These are phyloP conservation scores for Altica lythri DNA, from an alignment of 2,888 invertebrate genomes.

Conservation along the genomic window DNA sequence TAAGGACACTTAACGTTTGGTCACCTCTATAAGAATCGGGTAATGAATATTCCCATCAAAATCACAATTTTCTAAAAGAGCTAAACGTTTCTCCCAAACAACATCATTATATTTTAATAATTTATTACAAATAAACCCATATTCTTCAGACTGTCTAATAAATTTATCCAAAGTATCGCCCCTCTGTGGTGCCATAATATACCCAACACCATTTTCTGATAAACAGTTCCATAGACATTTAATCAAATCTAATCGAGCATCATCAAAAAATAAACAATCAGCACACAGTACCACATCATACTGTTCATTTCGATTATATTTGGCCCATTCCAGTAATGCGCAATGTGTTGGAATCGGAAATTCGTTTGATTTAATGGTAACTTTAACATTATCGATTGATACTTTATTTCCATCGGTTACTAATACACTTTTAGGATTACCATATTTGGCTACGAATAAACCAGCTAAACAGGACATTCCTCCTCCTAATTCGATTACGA, in stretches of 20 bases:
- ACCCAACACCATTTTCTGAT: slow-evolving; percentile 65
- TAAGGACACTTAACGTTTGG: slow-evolving; percentile 59
- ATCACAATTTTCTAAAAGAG: slow-evolving; percentile 63
- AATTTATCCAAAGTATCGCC: slow-evolving; percentile 74
- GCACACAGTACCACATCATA: slow-evolving; percentile 78
- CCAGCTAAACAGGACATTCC: slow-evolving; percentile 86
- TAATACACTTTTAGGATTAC: slow-evolving; percentile 66
- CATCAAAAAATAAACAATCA: slow-evolving; percentile 81
- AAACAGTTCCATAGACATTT: slow-evolving; percentile 70
- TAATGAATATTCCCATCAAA: slow-evolving; percentile 75
- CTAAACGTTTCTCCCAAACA: slow-evolving; percentile 71
- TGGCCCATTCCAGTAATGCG: slow-evolving; percentile 63
- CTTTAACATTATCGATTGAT: slow-evolving; percentile 73
- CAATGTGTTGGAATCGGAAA: slow-evolving; percentile 61
- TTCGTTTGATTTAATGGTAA: slow-evolving; percentile 69
- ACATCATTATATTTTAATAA: slow-evolving; percentile 66
- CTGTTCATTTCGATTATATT: slow-evolving; percentile 51
- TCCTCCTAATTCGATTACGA: slow-evolving; percentile 78
- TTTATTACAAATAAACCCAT: slow-evolving; percentile 64
- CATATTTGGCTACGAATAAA: slow-evolving; percentile 71
- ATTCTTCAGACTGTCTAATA: slow-evolving; percentile 63
- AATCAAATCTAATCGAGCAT: slow-evolving; percentile 69
- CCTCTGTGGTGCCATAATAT: slow-evolving; percentile 78
- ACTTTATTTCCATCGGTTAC: slow-evolving; percentile 80
- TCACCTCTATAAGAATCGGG: slow-evolving; percentile 69